Evolutionary conservation across 2,797 vertebrate species (phyloP).

Genomic region (Eupleurogrammus muticus): DNA sequence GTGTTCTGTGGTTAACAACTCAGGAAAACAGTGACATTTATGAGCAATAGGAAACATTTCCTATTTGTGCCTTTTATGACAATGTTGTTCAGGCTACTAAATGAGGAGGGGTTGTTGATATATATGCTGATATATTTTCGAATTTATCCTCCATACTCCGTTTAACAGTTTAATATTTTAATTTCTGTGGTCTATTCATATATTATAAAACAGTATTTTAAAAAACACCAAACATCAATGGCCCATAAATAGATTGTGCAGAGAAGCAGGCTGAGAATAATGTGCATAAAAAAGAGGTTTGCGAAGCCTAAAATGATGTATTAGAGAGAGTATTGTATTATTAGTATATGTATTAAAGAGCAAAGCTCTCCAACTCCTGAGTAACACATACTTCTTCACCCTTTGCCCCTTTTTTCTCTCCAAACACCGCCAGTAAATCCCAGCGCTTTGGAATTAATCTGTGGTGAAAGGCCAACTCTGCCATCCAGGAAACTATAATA

Average conservation of each 20-base stretch:
- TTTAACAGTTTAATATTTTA: too few species aligned
- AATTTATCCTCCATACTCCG: too few species aligned
- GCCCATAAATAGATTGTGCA: too few species aligned
- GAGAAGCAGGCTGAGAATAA: constrained; percentile 19
- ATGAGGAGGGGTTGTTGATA: too few species aligned
- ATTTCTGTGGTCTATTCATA: too few species aligned
- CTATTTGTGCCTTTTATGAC: background rate
- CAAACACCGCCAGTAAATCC: constrained; percentile 76
- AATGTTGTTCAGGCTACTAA: too few species aligned
- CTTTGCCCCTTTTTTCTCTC: constrained; percentile 27
- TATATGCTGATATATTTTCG: too few species aligned
- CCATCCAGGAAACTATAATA: constrained; percentile 66
- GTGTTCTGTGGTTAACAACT: background rate
- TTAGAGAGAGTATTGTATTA: too few species aligned
- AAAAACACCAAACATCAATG: too few species aligned
- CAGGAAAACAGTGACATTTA: background rate
- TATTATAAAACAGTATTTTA: too few species aligned
- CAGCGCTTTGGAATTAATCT: constrained; percentile 76
- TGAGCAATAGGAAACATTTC: constrained; percentile 5
- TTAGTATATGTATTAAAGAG: too few species aligned
- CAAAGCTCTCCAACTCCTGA: constrained; percentile 20
- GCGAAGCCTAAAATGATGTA: constrained; percentile 45
- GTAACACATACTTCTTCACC: background rate
- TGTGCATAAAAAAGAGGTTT: constrained; percentile 42
- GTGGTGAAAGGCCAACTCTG: constrained; percentile 67